Evolutionary conservation across 2,888 invertebrate species (phyloP).

Genomic region (Troilus luridus): DNA sequence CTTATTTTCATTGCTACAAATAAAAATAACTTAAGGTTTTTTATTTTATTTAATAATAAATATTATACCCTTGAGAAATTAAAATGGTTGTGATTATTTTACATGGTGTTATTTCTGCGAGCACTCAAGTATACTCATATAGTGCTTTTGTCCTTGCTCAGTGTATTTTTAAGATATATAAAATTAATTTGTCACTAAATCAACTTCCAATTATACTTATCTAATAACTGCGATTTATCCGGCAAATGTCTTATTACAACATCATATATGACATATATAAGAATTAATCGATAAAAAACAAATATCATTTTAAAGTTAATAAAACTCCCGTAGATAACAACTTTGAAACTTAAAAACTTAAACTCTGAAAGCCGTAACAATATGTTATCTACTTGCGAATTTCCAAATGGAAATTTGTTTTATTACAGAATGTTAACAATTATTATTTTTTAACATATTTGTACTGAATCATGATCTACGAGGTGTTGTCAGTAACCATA

Average conservation of each 20-base stretch:
- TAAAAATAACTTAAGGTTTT: neutral
- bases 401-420: too few relatives aligned
- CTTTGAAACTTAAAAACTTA: too few relatives aligned
- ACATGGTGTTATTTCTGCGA: neutral
- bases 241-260: neutral
- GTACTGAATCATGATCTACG: too few relatives aligned
- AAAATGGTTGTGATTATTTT: neutral
- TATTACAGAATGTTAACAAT: too few relatives aligned
- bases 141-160: neutral
- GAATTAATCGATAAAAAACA: too few relatives aligned
- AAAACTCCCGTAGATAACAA: too few relatives aligned
- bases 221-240: neutral
- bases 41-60: neutral
- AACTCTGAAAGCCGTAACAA: too few relatives aligned
- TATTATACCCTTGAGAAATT: neutral
- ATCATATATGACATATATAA: neutral
- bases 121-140: neutral
- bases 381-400: too few relatives aligned
- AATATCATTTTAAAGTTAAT: too few relatives aligned
- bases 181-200: neutral
- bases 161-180: neutral
- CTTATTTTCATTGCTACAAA: neutral
- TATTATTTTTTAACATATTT: too few relatives aligned
- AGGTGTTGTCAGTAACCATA: too few relatives aligned
- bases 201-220: neutral